phyloP scores from a whole-genome alignment of 2,113 vertebrate genomes.

The Silurus asotus region DNA sequence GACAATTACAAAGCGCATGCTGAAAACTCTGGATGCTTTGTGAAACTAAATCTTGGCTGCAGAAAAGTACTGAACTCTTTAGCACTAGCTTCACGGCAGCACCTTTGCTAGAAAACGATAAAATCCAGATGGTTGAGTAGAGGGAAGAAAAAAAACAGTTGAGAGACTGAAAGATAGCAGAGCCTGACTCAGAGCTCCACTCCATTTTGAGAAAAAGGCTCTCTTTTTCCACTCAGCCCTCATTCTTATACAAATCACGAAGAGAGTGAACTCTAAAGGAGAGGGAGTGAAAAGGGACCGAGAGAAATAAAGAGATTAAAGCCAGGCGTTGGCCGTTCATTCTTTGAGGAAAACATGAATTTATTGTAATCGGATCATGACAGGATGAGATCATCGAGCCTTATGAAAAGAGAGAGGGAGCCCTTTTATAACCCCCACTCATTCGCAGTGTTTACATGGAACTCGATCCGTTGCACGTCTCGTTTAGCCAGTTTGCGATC shows the following conservation, averaged over 20 bases:
- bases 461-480: slow-evolving; percentile 15
- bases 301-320: slow-evolving; percentile 20
- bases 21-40: not conserved
- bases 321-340: slow-evolving; percentile 19
- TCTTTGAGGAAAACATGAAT: slow-evolving; percentile 34
- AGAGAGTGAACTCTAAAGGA: slow-evolving; percentile 28
- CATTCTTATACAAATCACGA: slow-evolving; percentile 4
- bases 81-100: not conserved
- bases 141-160: not conserved
- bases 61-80: not conserved
- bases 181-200: not conserved
- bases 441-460: slow-evolving; percentile 23
- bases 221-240: slow-evolving; percentile 9
- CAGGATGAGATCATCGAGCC: slow-evolving; percentile 35
- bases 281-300: slow-evolving; percentile 31
- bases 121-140: not conserved
- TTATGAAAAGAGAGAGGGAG: not conserved
- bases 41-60: not conserved
- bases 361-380: slow-evolving; percentile 39
- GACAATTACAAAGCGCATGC: not conserved
- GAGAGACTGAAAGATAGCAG: not conserved
- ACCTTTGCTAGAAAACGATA: slow-evolving; percentile 6
- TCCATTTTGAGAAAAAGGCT: slow-evolving; percentile 9
- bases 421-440: slow-evolving; percentile 4
- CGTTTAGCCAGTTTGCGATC: slow-evolving; percentile 13